phyloP scores from a whole-genome alignment of 1,140 invertebrate species.

The Calephelis virginiensis region DNA sequence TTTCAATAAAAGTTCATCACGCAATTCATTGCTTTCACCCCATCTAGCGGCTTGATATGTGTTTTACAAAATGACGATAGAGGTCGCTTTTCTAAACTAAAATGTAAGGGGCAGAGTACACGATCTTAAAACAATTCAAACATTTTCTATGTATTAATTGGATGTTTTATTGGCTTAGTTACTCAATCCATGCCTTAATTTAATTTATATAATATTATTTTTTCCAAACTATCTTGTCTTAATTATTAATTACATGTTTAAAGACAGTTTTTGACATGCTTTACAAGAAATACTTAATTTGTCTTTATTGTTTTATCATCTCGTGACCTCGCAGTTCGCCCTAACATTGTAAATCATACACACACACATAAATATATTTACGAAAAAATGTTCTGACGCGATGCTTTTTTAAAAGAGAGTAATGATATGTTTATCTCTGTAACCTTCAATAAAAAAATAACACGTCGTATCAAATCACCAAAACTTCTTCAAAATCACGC shows the following conservation, averaged over 20 bases:
- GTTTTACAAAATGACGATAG: neutral
- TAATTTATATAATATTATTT: too few species aligned
- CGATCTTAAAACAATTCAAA: neutral
- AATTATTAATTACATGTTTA: too few species aligned
- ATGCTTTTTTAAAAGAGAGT: neutral
- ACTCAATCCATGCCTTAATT: too few species aligned
- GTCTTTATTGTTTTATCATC: neutral
- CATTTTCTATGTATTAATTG: neutral
- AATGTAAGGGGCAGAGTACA: neutral
- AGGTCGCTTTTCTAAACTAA: constrained; percentile 8
- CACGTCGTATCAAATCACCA: neutral
- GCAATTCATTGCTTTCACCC: constrained; percentile 23
- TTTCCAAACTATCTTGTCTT: too few species aligned
- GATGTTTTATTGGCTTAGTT: too few species aligned
- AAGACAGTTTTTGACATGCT: too few species aligned
- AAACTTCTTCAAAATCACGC: neutral
- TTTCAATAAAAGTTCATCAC: neutral
- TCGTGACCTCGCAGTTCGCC: neutral
- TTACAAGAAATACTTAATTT: too few species aligned
- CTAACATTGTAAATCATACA: neutral
- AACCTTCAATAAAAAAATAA: neutral
- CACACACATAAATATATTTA: neutral
- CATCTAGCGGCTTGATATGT: constrained; percentile 28
- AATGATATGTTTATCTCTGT: neutral
- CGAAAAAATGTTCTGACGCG: neutral